Conservation (phyloP, 2,797 vertebrate species). For the Tapera naevia region DNA sequence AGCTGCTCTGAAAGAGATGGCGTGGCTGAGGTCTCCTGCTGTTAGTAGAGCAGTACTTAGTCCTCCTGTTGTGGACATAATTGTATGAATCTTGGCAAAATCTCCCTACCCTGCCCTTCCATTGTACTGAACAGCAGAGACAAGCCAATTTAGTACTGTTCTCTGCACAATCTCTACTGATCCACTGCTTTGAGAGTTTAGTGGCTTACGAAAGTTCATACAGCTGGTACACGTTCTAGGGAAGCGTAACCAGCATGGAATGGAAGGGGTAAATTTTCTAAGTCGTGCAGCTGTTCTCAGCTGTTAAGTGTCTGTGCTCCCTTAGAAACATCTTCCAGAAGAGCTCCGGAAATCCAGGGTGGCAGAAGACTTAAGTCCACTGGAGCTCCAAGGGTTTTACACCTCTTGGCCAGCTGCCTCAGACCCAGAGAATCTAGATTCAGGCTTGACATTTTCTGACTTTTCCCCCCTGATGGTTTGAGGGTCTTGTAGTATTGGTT, state of each 20-base stretch:
- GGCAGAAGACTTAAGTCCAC: background rate
- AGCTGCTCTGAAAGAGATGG: background rate
- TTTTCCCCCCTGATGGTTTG: rapidly evolving
- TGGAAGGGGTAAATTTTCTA: background rate
- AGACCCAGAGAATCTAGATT: background rate
- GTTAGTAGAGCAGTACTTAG: background rate
- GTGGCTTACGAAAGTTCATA: background rate
- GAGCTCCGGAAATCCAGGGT: rapidly evolving
- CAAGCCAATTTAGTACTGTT: background rate
- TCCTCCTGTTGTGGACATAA: background rate
- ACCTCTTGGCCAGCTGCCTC: background rate
- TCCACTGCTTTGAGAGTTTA: background rate
- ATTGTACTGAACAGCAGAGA: background rate
- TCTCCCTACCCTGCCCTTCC: background rate
- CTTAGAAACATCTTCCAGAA: background rate
- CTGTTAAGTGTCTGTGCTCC: background rate
- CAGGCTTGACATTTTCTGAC: background rate
- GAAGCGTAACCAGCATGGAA: background rate
- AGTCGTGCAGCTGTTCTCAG: background rate
- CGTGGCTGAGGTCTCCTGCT: background rate
- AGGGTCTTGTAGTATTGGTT: background rate
- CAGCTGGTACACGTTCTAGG: background rate
- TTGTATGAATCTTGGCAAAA: background rate
- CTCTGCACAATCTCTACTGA: background rate
- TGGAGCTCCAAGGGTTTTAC: background rate